Percentiles rank a stretch among this genome's conserved stretches.
Conservation (phyloP, 2,113 vertebrate species). For the Dromaius novaehollandiae region DNA sequence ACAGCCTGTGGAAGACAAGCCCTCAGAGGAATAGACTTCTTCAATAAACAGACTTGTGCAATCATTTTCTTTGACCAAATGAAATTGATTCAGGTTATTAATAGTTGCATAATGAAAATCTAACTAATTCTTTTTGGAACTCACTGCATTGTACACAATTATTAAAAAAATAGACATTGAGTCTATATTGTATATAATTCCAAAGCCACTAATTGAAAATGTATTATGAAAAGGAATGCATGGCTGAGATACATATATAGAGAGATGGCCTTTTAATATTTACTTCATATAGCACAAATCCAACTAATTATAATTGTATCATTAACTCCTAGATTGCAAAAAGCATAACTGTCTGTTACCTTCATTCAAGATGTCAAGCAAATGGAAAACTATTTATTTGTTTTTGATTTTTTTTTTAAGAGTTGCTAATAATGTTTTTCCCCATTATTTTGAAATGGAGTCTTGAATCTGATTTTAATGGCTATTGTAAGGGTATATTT, state of each 20-base stretch:
- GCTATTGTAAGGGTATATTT: background rate
- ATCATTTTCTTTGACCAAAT: conserved; percentile 5
- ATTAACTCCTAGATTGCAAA: background rate
- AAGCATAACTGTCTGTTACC: background rate
- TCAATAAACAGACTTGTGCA: background rate
- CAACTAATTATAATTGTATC: background rate
- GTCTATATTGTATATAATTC: conserved; percentile 47
- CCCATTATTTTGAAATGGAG: background rate
- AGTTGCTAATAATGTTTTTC: background rate
- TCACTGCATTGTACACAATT: background rate
- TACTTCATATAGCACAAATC: background rate
- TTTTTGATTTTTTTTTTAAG: background rate
- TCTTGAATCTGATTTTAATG: background rate
- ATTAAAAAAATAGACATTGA: background rate
- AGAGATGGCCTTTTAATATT: background rate
- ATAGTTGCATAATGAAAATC: background rate
- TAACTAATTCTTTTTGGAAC: background rate
- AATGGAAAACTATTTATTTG: background rate
- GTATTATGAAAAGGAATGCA: conserved; percentile 64
- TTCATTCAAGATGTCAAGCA: background rate
- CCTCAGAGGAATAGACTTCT: background rate
- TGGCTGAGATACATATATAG: conserved; percentile 14
- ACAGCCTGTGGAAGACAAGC: background rate
- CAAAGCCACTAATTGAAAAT: conserved; percentile 72
- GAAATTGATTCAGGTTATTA: conserved; percentile 20